These are phyloP conservation scores for Dioctria linearis DNA, from an alignment of 2,888 invertebrate genomes.

Conservation along the genomic window DNA sequence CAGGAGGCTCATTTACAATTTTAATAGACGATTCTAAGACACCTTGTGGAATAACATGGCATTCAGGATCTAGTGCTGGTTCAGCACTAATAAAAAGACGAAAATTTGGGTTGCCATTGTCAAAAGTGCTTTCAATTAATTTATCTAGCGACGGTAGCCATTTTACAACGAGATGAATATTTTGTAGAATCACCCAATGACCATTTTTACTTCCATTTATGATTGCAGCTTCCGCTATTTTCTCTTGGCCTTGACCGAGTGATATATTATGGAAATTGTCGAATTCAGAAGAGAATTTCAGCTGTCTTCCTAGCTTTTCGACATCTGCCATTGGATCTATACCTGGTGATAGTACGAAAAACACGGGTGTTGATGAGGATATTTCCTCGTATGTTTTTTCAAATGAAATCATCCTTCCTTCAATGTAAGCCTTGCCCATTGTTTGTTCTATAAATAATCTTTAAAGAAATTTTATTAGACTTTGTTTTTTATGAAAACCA, in stretches of 20 bases:
- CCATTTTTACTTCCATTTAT: conserved; percentile 81
- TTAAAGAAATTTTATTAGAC: not conserved
- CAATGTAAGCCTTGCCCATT: conserved; percentile 85
- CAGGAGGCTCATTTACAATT: conserved; percentile 97
- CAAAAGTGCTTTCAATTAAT: conserved; percentile 87
- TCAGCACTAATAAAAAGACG: conserved; percentile 92
- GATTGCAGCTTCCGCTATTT: conserved; percentile 90
- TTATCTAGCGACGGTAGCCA: conserved; percentile 93
- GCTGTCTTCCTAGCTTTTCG: conserved; percentile 84
- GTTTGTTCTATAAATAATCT: conserved; percentile 87
- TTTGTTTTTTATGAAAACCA: not conserved
- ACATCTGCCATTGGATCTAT: conserved; percentile 88
- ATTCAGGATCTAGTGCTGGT: conserved; percentile 81
- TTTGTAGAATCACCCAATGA: conserved; percentile 95
- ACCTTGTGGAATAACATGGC: conserved; percentile 84
- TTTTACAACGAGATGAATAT: conserved; percentile 91
- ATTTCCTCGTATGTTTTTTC: conserved; percentile 89
- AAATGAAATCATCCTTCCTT: conserved; percentile 84
- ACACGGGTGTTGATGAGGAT: conserved; percentile 87
- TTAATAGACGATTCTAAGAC: conserved; percentile 95
- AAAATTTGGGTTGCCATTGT: conserved; percentile 76
- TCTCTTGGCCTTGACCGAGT: conserved; percentile 94
- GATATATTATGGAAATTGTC: conserved; percentile 94
- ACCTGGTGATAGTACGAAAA: conserved; percentile 95
- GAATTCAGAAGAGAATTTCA: conserved; percentile 84